These are phyloP conservation scores for Malacoctenus gilli DNA, from an alignment of 2,797 vertebrate genomes.

Conservation along the genomic window DNA sequence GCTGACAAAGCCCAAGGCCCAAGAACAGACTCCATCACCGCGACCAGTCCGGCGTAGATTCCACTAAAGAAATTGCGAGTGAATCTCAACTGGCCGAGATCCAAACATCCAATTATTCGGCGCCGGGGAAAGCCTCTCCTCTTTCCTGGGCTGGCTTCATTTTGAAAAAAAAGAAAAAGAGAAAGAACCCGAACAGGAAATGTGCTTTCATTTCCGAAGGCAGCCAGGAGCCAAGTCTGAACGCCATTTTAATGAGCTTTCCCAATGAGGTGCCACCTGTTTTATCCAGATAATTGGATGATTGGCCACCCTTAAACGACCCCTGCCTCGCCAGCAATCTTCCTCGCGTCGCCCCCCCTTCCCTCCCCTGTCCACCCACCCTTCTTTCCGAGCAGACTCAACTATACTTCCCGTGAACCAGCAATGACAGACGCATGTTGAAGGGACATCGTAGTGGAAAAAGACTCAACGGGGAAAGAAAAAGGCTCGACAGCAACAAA, in stretches of 20 bases:
- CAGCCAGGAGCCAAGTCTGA: slow-evolving; percentile 64
- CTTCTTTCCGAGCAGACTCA: not conserved
- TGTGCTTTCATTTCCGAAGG: slow-evolving; percentile 66
- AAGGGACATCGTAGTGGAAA: slow-evolving; percentile 21
- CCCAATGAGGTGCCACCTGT: slow-evolving; percentile 78
- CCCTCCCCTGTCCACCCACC: not conserved
- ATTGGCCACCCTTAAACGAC: slow-evolving; percentile 74
- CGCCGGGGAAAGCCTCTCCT: slow-evolving; percentile 50
- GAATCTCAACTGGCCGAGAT: slow-evolving; percentile 58
- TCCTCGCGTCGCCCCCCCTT: not conserved
- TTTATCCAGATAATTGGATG: slow-evolving; percentile 79
- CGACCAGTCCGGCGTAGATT: slow-evolving; percentile 46
- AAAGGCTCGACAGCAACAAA: too few relatives aligned
- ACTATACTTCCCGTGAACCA: slow-evolving; percentile 3
- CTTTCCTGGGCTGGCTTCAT: slow-evolving; percentile 49
- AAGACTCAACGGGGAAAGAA: slow-evolving; percentile 16
- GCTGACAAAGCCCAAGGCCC: slow-evolving; percentile 58
- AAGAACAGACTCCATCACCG: slow-evolving; percentile 52
- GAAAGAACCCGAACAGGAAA: slow-evolving; percentile 64
- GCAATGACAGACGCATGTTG: slow-evolving; percentile 6
- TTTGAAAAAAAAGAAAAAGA: slow-evolving; percentile 41
- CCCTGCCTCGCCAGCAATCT: slow-evolving; percentile 53
- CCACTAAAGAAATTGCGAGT: slow-evolving; percentile 46
- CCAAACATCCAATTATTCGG: slow-evolving; percentile 68
- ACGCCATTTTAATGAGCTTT: slow-evolving; percentile 76